Conservation (phyloP, 2,797 vertebrate species). For the Sternotherus odoratus region DNA sequence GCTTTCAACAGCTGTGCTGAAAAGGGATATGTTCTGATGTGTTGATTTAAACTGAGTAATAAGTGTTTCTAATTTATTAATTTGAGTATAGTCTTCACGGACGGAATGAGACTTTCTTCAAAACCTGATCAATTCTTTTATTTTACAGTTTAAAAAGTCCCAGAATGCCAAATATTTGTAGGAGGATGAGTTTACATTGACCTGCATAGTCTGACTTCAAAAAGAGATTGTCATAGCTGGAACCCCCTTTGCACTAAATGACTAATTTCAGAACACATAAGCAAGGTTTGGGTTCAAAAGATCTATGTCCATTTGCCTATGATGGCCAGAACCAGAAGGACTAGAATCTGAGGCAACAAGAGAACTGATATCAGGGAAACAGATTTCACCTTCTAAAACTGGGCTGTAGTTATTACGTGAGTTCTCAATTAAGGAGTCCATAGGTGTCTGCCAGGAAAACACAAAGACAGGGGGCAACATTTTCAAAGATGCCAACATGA, state of each 20-base stretch:
- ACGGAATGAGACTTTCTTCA: neutral
- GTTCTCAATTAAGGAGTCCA: neutral
- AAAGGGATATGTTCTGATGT: conserved; percentile 33
- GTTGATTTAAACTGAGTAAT: conserved; percentile 24
- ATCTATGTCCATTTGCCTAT: neutral
- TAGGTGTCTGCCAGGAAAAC: neutral
- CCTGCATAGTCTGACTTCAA: neutral
- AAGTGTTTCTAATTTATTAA: neutral
- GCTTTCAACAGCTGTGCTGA: conserved; percentile 26
- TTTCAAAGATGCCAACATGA: neutral
- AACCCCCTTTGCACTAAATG: neutral
- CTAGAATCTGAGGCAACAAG: neutral
- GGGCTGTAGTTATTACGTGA: neutral
- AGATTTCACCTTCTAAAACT: neutral
- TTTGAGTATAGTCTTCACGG: neutral
- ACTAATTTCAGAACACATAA: neutral
- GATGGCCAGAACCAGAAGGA: neutral
- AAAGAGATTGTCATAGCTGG: neutral
- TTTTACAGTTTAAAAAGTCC: neutral
- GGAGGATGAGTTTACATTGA: too few relatives aligned
- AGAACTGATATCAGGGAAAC: neutral
- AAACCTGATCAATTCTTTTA: neutral
- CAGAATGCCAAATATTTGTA: too few relatives aligned
- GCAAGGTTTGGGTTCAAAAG: neutral
- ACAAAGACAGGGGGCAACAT: neutral